phyloP scores from a whole-genome alignment of 2,797 vertebrate genomes.

The Pangasius djambal region DNA sequence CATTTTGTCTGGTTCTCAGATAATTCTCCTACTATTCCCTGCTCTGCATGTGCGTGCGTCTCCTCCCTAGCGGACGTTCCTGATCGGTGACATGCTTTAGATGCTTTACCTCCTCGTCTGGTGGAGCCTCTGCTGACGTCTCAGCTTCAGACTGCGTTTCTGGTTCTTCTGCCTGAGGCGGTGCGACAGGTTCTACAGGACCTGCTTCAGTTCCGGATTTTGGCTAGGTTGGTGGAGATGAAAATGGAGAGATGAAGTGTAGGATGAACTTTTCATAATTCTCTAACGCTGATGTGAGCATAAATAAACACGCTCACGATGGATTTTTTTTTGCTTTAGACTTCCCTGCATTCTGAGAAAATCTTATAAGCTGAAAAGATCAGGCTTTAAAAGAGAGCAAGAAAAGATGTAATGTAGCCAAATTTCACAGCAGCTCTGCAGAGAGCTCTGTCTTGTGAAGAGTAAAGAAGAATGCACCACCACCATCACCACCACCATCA shows the following conservation, averaged over 20 bases:
- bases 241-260: not conserved
- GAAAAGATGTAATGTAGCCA: not conserved
- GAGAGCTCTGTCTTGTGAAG: not conserved
- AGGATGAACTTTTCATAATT: not conserved
- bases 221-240: not conserved
- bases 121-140: conserved; percentile 21
- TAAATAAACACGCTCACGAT: not conserved
- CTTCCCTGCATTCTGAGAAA: not conserved
- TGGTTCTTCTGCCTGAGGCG: conserved; percentile 12
- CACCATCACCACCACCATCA: not conserved
- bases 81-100: not conserved
- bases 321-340: not conserved
- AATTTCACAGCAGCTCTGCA: not conserved
- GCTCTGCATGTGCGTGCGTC: not conserved
- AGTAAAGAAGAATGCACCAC: not conserved
- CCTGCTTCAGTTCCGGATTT: conserved; percentile 27
- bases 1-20: not conserved
- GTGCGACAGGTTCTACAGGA: not conserved
- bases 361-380: not conserved
- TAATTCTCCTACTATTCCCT: not conserved
- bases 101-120: conserved; percentile 36
- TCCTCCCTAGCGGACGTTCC: not conserved
- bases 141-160: conserved; percentile 23
- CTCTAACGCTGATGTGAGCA: not conserved
- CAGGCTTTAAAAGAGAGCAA: not conserved